phyloP scores from a whole-genome alignment of 2,113 vertebrate species.

The Lamprotornis superbus region DNA sequence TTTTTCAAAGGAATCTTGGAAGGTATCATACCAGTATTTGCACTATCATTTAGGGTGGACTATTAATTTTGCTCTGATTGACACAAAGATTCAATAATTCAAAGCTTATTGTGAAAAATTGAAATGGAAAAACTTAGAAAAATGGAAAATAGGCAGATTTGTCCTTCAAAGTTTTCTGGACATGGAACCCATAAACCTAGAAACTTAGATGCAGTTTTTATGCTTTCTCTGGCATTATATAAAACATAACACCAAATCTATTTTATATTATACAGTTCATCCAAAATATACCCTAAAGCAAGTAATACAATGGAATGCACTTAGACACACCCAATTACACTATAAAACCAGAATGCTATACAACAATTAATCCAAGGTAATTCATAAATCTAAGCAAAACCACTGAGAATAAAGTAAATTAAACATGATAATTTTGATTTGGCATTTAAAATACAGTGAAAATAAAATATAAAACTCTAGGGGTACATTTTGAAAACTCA shows the following conservation, averaged over 20 bases:
- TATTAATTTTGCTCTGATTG: background rate
- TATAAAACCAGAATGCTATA: constrained; percentile 62
- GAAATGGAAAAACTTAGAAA: background rate
- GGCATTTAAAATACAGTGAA: constrained; percentile 33
- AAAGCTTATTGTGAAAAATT: background rate
- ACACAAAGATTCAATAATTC: background rate
- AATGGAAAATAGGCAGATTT: constrained; percentile 16
- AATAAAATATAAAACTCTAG: background rate
- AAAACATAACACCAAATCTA: constrained; percentile 48
- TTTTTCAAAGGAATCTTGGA: background rate
- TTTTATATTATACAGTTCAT: constrained; percentile 52
- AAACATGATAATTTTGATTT: constrained; percentile 32
- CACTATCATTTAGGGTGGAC: background rate
- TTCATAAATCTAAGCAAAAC: constrained; percentile 62
- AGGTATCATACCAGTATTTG: background rate
- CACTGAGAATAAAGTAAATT: constrained; percentile 55
- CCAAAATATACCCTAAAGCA: constrained; percentile 63
- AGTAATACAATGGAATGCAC: constrained; percentile 62
- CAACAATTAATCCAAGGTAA: constrained; percentile 58
- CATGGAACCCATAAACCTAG: constrained; percentile 14
- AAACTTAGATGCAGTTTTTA: constrained; percentile 12
- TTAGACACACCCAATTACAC: constrained; percentile 66
- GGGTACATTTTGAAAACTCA: background rate
- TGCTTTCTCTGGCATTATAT: constrained; percentile 45
- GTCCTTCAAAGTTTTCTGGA: constrained; percentile 25